Conservation (phyloP, 2,797 vertebrate species). For the Staurois parvus region DNA sequence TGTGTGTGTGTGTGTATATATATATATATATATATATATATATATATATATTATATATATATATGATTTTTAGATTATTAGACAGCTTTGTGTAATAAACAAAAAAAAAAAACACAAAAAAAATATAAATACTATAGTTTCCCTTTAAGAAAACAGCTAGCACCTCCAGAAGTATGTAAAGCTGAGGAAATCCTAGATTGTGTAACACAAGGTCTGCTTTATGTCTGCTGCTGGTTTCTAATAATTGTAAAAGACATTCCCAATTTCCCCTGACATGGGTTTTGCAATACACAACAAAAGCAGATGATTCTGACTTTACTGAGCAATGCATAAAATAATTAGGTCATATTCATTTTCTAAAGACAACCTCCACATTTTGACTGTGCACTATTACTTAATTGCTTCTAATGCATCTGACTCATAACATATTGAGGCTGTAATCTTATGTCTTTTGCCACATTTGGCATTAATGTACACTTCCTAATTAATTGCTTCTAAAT, state of each 20-base stretch:
- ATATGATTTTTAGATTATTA: no score
- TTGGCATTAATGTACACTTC: neutral
- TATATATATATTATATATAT: no score
- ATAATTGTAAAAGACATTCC: neutral
- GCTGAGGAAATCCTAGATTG: no score
- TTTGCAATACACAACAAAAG: neutral
- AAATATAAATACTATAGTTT: no score
- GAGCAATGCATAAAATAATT: neutral
- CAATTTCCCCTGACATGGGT: neutral
- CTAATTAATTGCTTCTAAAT: conserved; percentile 5
- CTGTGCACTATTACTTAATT: conserved; percentile 3
- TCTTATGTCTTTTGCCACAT: neutral
- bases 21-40: no score
- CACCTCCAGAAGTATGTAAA: no score
- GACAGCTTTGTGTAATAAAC: no score
- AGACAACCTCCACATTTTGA: neutral
- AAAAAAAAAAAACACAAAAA: no score
- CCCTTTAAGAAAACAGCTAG: no score
- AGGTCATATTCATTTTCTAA: neutral
- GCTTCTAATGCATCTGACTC: conserved; percentile 5
- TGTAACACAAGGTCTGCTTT: no score
- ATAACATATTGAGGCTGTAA: neutral
- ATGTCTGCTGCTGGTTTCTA: neutral
- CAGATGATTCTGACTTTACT: neutral
- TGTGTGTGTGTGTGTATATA: no score